These are phyloP conservation scores for Lateolabrax maculatus DNA, from an alignment of 2,797 vertebrate species.

Conservation along the genomic window DNA sequence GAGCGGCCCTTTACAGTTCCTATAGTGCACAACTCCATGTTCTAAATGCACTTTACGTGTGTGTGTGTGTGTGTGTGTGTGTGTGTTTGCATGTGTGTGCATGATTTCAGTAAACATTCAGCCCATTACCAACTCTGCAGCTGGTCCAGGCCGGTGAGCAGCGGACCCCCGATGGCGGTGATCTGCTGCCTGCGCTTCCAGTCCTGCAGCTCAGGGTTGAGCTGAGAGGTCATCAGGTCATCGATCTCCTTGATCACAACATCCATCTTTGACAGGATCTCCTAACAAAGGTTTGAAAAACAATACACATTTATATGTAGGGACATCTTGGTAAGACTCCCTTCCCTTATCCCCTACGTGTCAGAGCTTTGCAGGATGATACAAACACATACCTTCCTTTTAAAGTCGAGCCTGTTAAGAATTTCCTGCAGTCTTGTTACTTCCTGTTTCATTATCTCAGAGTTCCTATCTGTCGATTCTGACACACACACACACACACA, in stretches of 20 bases:
- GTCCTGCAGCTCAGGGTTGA: constrained; percentile 92
- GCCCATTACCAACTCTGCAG: constrained; percentile 94
- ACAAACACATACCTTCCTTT: constrained; percentile 89
- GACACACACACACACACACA: constrained; percentile 30
- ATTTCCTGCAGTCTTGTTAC: constrained; percentile 93
- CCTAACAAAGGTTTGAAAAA: constrained; percentile 79
- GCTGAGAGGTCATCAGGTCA: constrained; percentile 88
- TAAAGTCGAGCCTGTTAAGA: constrained; percentile 95
- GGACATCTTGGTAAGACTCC: not conserved
- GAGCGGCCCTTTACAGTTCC: not conserved
- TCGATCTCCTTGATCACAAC: constrained; percentile 93
- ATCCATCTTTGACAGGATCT: constrained; percentile 92
- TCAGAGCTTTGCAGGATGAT: not conserved
- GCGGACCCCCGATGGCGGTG: constrained; percentile 94
- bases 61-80: no score
- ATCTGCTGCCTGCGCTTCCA: constrained; percentile 97
- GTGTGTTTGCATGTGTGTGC: no score
- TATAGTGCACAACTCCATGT: not conserved
- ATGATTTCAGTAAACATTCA: not conserved
- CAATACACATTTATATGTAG: not conserved
- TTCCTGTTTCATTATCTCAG: constrained; percentile 91
- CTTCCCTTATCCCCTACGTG: no score
- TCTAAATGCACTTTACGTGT: not conserved
- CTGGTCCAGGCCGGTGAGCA: constrained; percentile 93
- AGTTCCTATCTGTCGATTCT: constrained; percentile 93